A percentile compares a stretch with the other conserved stretches of the same genome.
Conservation (phyloP, 1,140 invertebrate species). For the Belonocnema kinseyi region DNA sequence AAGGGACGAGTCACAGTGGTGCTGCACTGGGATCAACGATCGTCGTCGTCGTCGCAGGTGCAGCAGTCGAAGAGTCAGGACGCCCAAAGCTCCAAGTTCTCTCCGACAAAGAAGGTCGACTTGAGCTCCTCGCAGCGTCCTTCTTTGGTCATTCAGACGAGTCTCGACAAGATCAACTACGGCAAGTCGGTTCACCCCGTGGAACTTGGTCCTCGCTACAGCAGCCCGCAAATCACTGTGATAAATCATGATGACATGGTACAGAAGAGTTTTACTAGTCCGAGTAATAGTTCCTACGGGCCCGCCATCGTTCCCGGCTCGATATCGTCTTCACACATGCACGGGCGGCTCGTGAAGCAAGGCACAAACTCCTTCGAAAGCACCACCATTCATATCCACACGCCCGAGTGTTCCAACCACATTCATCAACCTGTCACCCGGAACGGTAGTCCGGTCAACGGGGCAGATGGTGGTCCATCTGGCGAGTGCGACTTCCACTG, state of each 20-base stretch:
- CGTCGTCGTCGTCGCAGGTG: conserved; percentile 77
- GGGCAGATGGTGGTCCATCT: conserved; percentile 76
- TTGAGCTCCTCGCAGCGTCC: conserved; percentile 77
- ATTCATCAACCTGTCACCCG: conserved; percentile 80
- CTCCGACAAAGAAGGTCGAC: conserved; percentile 79
- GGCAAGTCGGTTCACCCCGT: conserved; percentile 62
- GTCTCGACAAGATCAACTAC: conserved; percentile 80
- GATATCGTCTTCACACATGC: conserved; percentile 66
- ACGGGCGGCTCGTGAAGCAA: conserved; percentile 78
- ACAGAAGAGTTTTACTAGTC: conserved; percentile 68
- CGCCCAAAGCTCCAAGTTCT: conserved; percentile 78
- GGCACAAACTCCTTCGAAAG: conserved; percentile 84
- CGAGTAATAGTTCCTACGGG: conserved; percentile 71
- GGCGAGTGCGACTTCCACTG: conserved; percentile 96
- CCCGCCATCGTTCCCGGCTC: conserved; percentile 70
- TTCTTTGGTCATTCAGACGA: conserved; percentile 86
- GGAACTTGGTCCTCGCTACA: conserved; percentile 77
- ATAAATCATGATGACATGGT: conserved; percentile 89
- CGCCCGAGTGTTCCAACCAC: conserved; percentile 87
- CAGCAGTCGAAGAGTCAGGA: conserved; percentile 72
- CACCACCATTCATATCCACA: conserved; percentile 87
- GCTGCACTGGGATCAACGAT: conserved; percentile 92
- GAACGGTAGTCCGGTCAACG: conserved; percentile 77
- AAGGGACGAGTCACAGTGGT: conserved; percentile 95
- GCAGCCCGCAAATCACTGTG: conserved; percentile 91